Evolutionary conservation across 2,797 vertebrate species (phyloP).

Genomic region (Potorous gilbertii): DNA sequence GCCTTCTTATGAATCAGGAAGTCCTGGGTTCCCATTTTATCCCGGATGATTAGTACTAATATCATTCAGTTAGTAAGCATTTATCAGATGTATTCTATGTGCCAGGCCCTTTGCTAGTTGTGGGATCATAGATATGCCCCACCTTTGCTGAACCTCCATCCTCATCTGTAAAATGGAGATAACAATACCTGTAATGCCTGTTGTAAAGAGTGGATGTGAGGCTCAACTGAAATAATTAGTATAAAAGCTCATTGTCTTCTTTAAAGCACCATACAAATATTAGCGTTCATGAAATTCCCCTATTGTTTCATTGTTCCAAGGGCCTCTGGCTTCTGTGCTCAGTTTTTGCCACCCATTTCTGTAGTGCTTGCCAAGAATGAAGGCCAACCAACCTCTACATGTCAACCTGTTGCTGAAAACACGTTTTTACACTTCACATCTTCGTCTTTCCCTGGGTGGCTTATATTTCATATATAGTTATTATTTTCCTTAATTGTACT

Average conservation of each 20-base stretch:
- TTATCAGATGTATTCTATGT: not conserved
- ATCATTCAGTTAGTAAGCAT: not conserved
- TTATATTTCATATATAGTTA: conserved; percentile 19
- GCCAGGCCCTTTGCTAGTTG: not conserved
- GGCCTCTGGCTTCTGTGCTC: not conserved
- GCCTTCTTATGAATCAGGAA: not conserved
- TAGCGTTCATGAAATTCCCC: not conserved
- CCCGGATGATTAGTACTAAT: not conserved
- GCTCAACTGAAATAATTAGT: not conserved
- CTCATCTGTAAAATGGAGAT: not conserved
- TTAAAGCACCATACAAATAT: not conserved
- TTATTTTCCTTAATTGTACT: conserved; percentile 23
- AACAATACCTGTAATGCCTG: not conserved
- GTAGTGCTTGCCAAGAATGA: conserved; percentile 8
- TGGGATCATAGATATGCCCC: not conserved
- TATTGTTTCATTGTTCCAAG: not conserved
- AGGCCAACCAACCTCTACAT: not conserved
- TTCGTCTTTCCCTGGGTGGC: conserved; percentile 1
- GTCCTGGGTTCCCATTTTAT: not conserved
- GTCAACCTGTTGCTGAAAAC: not conserved
- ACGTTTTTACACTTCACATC: conserved; percentile 51
- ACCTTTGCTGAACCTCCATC: not conserved
- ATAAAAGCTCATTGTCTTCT: not conserved
- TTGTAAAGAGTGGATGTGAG: not conserved
- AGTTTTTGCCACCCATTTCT: conserved; percentile 50